phyloP scores from a whole-genome alignment of 2,888 invertebrate genomes.

The Scelioninae gen. 2 region DNA sequence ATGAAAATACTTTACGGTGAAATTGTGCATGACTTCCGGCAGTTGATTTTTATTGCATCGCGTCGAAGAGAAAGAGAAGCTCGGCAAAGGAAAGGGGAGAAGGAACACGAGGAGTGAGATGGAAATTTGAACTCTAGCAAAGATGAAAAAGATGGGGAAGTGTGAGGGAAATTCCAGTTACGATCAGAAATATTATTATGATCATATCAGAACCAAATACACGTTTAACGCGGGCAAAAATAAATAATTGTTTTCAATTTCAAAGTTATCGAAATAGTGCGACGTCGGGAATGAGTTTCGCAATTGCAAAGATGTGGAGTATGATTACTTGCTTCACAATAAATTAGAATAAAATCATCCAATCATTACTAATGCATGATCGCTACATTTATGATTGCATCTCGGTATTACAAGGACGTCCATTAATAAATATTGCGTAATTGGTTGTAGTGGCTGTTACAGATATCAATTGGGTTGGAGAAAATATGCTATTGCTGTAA shows the following conservation, averaged over 20 bases:
- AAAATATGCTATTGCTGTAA: slow-evolving; percentile 34
- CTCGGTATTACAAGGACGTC: slow-evolving; percentile 17
- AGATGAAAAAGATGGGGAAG: slow-evolving; percentile 5
- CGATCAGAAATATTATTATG: slow-evolving; percentile 30
- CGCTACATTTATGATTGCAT: slow-evolving; percentile 10
- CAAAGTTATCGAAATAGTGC: neutral
- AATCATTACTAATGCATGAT: slow-evolving; percentile 5
- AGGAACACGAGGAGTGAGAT: neutral
- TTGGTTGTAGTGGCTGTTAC: slow-evolving; percentile 20
- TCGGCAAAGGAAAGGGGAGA: neutral
- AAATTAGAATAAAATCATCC: slow-evolving; percentile 8
- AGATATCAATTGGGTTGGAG: slow-evolving; percentile 27
- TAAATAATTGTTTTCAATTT: slow-evolving; percentile 28
- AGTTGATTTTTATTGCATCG: slow-evolving; percentile 42
- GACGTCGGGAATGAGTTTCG: slow-evolving; percentile 11
- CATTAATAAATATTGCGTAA: slow-evolving; percentile 38
- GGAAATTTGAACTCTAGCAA: neutral
- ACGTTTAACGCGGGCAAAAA: slow-evolving; percentile 13
- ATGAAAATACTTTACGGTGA: slow-evolving; percentile 44
- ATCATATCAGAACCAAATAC: slow-evolving; percentile 33
- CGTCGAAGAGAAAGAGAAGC: neutral
- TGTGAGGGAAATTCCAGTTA: slow-evolving; percentile 26
- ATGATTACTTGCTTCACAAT: too few relatives aligned
- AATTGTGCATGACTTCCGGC: slow-evolving; percentile 49
- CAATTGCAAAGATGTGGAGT: slow-evolving; percentile 23